Evolutionary conservation across 2,888 invertebrate genomes (phyloP), one percentile per base, ranked within the genome.

Genomic region (Protophormia terraenovae): DNA sequence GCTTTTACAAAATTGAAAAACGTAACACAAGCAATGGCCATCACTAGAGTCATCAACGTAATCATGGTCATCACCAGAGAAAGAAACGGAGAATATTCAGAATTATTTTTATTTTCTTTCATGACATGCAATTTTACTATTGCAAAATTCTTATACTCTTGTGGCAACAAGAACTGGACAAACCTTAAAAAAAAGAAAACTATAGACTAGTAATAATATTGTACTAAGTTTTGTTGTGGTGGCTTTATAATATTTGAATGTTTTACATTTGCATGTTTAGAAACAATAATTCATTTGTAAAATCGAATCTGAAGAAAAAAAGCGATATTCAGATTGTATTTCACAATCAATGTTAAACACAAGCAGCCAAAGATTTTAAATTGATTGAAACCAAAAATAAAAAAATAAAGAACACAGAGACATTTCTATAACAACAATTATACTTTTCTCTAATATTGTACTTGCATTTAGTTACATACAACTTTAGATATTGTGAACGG

Each of bases 251-350:
- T 71, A 50, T 81, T 73, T 67, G 67, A 81, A 76, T 73, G 77
- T 69, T 73, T 75, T 62, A 53, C 77, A 85, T 85, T 82, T 79
- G 85, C 82, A 85, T 85, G 85, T 85, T 85, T 75, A 71, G 82
- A 71, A 79, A 85, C 58, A 85, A 85, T 85, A 85, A 85, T 82
- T 85, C 85, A 85, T 85, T 78, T 64, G 58, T 14, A 55, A 62
- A 71, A 71, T 45, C 45, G 3, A 55, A 67, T 75, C 66, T 71
- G 47, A 29, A 45, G 45, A 58, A 45, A 45, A 55, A 66, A 29
- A 73, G 41, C 38, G 6, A 53, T 62, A 53, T 78, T 62, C 38
- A 71, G 77, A 73, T 85, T 78, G 78, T 82, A 85, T 85, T 85
- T 82, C 71, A 79, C 78, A 85, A 85, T 82, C 81, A 85, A 78